phyloP scores from a whole-genome alignment of 2,113 vertebrate species.

The Glareola pratincola region DNA sequence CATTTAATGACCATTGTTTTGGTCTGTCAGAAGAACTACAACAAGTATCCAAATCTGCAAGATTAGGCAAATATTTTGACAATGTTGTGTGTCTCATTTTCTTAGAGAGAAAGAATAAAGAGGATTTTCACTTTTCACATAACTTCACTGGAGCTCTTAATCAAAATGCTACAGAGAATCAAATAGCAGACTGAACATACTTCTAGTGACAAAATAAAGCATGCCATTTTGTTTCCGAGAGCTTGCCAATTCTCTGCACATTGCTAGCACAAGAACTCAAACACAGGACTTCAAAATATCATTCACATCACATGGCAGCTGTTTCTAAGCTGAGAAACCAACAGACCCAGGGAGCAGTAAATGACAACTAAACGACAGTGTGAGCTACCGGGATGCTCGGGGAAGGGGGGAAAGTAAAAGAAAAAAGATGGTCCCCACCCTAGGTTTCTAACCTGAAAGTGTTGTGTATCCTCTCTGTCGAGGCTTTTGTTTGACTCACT shows the following conservation, averaged over 20 bases:
- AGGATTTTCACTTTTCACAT: constrained; percentile 58
- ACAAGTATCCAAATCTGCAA: constrained; percentile 71
- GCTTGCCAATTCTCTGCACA: constrained; percentile 58
- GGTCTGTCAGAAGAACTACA: constrained; percentile 69
- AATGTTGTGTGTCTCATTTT: constrained; percentile 59
- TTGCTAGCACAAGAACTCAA: constrained; percentile 45
- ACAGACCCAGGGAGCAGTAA: background rate
- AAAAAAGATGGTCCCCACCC: background rate
- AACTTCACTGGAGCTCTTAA: constrained; percentile 61
- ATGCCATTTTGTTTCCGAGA: constrained; percentile 37
- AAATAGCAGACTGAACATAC: constrained; percentile 53
- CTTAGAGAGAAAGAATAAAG: constrained; percentile 54
- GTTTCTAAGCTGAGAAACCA: constrained; percentile 31
- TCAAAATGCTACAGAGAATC: constrained; percentile 53
- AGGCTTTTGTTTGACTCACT: background rate
- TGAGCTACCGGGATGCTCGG: background rate
- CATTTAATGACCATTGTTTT: constrained; percentile 80
- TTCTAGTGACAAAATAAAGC: constrained; percentile 60
- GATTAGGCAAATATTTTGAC: constrained; percentile 82
- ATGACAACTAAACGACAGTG: background rate
- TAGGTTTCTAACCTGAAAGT: background rate
- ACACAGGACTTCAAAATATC: constrained; percentile 51
- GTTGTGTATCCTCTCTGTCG: background rate
- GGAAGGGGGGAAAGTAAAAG: too few species aligned
- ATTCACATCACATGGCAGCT: constrained; percentile 45